A percentile compares a stretch with the other conserved stretches of the same genome.
These are phyloP conservation scores for Drosophila persimilis DNA, from an alignment of 1,140 invertebrate species.

Conservation along the genomic window DNA sequence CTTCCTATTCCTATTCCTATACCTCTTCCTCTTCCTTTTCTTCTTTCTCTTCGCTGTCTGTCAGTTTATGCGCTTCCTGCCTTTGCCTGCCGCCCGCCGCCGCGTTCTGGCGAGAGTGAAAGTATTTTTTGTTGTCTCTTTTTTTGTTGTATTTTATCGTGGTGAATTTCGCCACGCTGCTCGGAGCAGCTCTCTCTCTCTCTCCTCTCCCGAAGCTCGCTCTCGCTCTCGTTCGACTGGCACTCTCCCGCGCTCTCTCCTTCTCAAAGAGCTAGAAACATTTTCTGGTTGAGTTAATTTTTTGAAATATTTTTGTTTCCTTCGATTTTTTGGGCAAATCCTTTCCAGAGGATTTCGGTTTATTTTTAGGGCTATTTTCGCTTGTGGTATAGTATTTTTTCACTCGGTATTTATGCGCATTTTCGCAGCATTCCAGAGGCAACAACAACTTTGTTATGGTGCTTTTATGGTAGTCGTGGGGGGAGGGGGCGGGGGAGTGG, in stretches of 20 bases:
- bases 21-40: background rate
- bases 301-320: conserved; percentile 32
- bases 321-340: background rate
- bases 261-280: conserved; percentile 42
- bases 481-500: background rate
- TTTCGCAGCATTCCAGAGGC: no score
- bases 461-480: no score
- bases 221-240: background rate
- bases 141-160: conserved; percentile 42
- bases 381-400: background rate
- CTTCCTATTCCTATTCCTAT: no score
- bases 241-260: conserved; percentile 2
- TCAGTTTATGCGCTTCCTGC: conserved; percentile 76
- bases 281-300: conserved; percentile 53
- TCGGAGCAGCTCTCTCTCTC: background rate
- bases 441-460: no score
- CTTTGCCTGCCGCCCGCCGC: conserved; percentile 74
- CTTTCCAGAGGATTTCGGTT: background rate
- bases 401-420: background rate
- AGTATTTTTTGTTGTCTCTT: conserved; percentile 48
- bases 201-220: no score
- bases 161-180: conserved; percentile 34
- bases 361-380: background rate
- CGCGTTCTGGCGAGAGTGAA: conserved; percentile 78
- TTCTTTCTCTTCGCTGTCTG: conserved; percentile 45